Evolutionary conservation across 2,888 invertebrate species (phyloP), one percentile per base, ranked within the genome.

Genomic region (Aplocera efformata): DNA sequence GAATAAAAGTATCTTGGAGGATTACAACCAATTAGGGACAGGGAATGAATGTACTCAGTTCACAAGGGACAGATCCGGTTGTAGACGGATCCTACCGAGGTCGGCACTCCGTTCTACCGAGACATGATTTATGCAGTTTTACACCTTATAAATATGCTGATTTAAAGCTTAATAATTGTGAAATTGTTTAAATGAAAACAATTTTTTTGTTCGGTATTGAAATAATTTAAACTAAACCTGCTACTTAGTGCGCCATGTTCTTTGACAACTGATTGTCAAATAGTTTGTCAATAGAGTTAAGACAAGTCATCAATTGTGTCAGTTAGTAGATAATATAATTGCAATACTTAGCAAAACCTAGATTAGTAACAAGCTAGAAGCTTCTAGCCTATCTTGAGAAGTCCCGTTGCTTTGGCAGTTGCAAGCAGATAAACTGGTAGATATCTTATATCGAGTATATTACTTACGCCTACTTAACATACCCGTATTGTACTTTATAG

Each of bases 51-150:
- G 58, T 52, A 54, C 27, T 21, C 10, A 28, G 32, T 36, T 29
- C 24, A 49, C 58, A 56, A 51, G 43, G 53, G 55, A 53, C 52
- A 60, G 60, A 67, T 63, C 67, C 65, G 67, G 65, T 61, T 44
- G 37, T 32, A 46, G 54, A 64, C 68, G 71, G 71, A 73, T 67
- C 61, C 61, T 42, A 31, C 25, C 72, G 68, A 74, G 74, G 74
- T 66, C 69, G 63, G 44, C 55, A 53, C 49, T 41, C 43, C 11
- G 46, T 60, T 58, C 62, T 56, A 60, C 54, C 40, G 40, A 48
- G 40, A 44, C 50, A 50, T 56, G 29, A 44, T 26, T 32, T 32
- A 29, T 5, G 6, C 6, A 5, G 6, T 20, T 20, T 20, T n/a
- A n/a, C n/a, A n/a, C n/a, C n/a, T n/a, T n/a, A n/a, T n/a, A n/a